Evolutionary conservation across 2,888 invertebrate species (phyloP).

Genomic region (Tachina fera): DNA sequence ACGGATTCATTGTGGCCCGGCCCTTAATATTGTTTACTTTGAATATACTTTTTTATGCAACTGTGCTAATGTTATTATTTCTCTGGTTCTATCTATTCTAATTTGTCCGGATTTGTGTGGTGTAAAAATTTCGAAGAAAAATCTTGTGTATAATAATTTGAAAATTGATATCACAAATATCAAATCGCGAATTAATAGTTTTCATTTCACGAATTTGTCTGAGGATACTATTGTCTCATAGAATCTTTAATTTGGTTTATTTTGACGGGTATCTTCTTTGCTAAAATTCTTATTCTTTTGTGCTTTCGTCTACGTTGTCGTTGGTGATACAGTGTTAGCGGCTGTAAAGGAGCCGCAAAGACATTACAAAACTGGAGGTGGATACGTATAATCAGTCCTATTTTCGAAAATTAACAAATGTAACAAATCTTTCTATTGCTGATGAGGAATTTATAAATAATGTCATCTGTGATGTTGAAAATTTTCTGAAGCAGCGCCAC

Average conservation of each 20-base stretch:
- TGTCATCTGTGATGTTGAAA: conserved; percentile 82
- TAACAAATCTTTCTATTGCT: conserved; percentile 79
- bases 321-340: conserved; percentile 52
- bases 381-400: conserved; percentile 47
- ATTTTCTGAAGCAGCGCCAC: conserved; percentile 79
- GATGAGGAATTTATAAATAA: conserved; percentile 83
- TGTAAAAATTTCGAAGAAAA: conserved; percentile 27
- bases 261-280: neutral
- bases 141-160: conserved; percentile 1
- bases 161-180: neutral
- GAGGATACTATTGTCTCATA: neutral
- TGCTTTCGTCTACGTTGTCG: conserved; percentile 56
- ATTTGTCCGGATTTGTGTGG: conserved; percentile 39
- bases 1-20: too few relatives aligned
- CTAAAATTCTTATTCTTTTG: conserved; percentile 11
- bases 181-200: neutral
- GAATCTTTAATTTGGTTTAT: neutral
- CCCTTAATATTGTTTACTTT: too few relatives aligned
- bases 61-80: conserved; percentile 50
- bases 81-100: conserved; percentile 43
- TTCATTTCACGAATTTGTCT: neutral
- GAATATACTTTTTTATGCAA: too few relatives aligned
- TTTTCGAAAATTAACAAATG: conserved; percentile 73
- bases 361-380: conserved; percentile 71
- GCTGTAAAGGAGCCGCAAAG: conserved; percentile 64